Base-by-base conservation (phyloP, 2,113 vertebrate genomes). In the Vicugna pacos region DNA sequence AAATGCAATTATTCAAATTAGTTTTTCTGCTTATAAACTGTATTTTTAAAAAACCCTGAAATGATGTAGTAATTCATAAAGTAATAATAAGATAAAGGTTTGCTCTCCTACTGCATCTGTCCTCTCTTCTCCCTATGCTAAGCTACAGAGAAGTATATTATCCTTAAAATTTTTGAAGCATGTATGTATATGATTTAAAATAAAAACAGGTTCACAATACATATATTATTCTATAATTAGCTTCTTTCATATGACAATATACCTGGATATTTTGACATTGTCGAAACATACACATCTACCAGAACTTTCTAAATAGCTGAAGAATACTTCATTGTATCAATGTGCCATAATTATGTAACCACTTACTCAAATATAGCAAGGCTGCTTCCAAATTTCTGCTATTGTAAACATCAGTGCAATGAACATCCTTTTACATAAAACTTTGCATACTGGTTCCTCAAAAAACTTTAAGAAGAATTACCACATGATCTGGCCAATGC, bases 1-100 rank as follows among this genome's bases (percentile, higher is more conserved):
- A 86, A 81, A 73, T 56, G 22, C 11, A 80, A 89, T 79, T 17
- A 94, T 60, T 93, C 32, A 91, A 91, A 81, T 72, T 82, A n/a
- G 11, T 26, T 83, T 89, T 93, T 80, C 69, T 81, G 14, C 28
- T 88, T 96, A 94, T 19, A 93, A 90, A 90, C 28, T 91, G 17
- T 52, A 52, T 50, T 96, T 91, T 46, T 86, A 94, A 2, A 58
- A 96, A 83, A 62, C 2, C 22, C 73, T 93, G 72, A 80, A 65
- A 35, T 72, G n/a, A 95, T 38, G 42, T 15, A 35, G 22, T 86
- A 72, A 67, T 54, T 72, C 72, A 50, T 67, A 77, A 96, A 72
- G 35, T 14, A 46, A 65, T 14, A 46, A 65, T 15, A 93, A 64
- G 30, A 82, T 52, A 80, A 92, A 96, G 73, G 46, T 91, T 17